Percentiles rank a stretch among this genome's conserved stretches.
These are phyloP conservation scores for Drosophila seguyi DNA, from an alignment of 1,140 invertebrate species.

Conservation along the genomic window DNA sequence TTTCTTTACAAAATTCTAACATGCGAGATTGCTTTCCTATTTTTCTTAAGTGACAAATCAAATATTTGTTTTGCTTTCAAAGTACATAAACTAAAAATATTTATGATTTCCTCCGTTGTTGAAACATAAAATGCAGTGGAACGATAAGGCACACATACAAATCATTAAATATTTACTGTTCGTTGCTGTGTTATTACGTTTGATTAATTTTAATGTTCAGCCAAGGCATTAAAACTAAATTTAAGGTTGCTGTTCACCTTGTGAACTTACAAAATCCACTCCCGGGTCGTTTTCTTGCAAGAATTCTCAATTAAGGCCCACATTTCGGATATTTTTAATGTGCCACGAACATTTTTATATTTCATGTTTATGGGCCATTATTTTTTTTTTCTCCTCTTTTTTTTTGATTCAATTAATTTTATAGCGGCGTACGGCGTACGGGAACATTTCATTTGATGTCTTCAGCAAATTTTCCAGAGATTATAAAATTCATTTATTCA, in stretches of 20 bases:
- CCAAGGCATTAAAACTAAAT: conserved; percentile 24
- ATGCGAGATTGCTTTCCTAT: background rate
- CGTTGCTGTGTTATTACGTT: conserved; percentile 13
- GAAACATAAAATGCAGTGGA: conserved; percentile 14
- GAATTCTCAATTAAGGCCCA: conserved; percentile 45
- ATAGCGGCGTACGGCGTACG: conserved; percentile 39
- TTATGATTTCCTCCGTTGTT: background rate
- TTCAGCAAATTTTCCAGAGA: conserved; percentile 60
- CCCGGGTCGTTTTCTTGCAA: conserved; percentile 28
- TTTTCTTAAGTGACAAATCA: background rate
- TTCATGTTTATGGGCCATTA: conserved; percentile 59
- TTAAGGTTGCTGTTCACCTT: conserved; percentile 42
- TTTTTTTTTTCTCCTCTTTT: conserved; percentile 32
- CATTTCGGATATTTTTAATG: conserved; percentile 65
- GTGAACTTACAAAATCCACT: conserved; percentile 43
- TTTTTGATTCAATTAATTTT: conserved; percentile 79
- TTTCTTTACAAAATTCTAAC: background rate
- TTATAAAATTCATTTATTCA: conserved; percentile 59
- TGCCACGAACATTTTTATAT: conserved; percentile 55
- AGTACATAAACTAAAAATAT: background rate
- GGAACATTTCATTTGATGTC: conserved; percentile 75
- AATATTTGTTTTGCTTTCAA: conserved; percentile 12
- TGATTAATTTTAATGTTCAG: conserved; percentile 37
- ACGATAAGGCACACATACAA: background rate
- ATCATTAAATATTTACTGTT: conserved; percentile 20